Percentiles rank a stretch among this genome's conserved stretches.
Conservation (phyloP, 1,140 invertebrate genomes). For the Maconellicoccus hirsutus region DNA sequence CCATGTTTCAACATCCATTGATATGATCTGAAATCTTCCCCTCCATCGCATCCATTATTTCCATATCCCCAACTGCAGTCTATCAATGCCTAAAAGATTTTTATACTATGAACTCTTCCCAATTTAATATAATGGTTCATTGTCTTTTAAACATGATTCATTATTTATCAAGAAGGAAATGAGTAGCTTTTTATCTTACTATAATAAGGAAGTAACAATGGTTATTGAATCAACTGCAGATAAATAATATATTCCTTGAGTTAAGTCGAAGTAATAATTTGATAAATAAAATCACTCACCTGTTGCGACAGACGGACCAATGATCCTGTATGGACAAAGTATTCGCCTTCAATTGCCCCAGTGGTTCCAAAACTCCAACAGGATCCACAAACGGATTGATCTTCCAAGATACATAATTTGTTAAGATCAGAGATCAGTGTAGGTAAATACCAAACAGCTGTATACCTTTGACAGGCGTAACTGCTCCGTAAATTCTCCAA, state of each 20-base stretch:
- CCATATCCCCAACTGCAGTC: constrained; percentile 94
- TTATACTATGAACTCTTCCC: no score
- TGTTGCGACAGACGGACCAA: constrained; percentile 75
- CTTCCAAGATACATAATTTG: constrained; percentile 36
- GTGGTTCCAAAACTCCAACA: constrained; percentile 95
- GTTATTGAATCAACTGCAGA: no score
- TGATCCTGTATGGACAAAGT: constrained; percentile 63
- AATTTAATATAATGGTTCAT: no score
- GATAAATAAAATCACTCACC: constrained; percentile 36
- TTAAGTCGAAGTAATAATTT: no score
- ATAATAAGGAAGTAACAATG: neutral
- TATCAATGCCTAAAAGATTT: constrained; percentile 55
- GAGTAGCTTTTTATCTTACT: neutral
- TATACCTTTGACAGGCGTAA: constrained; percentile 85
- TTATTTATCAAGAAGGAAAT: neutral
- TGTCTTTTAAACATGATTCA: no score
- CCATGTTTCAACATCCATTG: constrained; percentile 86
- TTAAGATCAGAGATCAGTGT: neutral
- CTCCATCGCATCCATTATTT: constrained; percentile 94
- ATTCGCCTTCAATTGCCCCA: constrained; percentile 83
- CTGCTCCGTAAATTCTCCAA: constrained; percentile 84
- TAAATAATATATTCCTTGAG: no score
- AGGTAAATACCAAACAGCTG: constrained; percentile 7
- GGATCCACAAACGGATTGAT: constrained; percentile 92
- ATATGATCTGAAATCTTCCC: constrained; percentile 83